Conservation (phyloP, 2,888 invertebrate species). For the Megalurothrips usitatus region DNA sequence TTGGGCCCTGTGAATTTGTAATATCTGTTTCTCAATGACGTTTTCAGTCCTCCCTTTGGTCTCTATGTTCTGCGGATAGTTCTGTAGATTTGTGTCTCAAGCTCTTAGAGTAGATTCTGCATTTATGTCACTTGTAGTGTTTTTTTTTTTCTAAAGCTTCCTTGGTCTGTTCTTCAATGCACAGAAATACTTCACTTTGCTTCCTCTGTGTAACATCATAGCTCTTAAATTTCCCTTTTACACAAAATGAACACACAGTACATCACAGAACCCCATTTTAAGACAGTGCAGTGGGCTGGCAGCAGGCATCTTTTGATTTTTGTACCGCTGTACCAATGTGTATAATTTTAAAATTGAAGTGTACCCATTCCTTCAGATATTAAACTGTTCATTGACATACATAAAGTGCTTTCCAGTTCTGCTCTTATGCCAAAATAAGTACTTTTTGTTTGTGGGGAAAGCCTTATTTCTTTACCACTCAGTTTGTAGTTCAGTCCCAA, state of each 20-base stretch:
- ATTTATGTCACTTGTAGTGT: background rate
- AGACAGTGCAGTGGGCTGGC: conserved; percentile 11
- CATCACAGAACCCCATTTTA: background rate
- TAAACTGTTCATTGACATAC: background rate
- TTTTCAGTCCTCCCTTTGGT: no score
- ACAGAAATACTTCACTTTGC: conserved; percentile 8
- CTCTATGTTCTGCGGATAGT: background rate
- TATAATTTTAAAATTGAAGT: background rate
- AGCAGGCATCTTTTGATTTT: conserved; percentile 25
- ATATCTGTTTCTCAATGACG: no score
- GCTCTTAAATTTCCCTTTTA: background rate
- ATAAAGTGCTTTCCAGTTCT: background rate
- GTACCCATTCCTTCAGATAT: background rate
- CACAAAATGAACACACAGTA: background rate
- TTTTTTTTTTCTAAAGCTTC: background rate
- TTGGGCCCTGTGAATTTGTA: no score
- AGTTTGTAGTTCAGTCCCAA: background rate
- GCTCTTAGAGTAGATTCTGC: conserved; percentile 18
- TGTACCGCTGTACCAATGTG: conserved; percentile 24
- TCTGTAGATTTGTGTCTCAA: background rate
- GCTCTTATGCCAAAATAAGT: background rate
- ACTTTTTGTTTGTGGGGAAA: background rate
- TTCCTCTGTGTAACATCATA: conserved; percentile 4
- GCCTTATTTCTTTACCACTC: background rate
- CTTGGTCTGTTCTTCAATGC: background rate